These are phyloP conservation scores for Thermophis baileyi DNA, from an alignment of 2,113 vertebrate species.

Conservation along the genomic window DNA sequence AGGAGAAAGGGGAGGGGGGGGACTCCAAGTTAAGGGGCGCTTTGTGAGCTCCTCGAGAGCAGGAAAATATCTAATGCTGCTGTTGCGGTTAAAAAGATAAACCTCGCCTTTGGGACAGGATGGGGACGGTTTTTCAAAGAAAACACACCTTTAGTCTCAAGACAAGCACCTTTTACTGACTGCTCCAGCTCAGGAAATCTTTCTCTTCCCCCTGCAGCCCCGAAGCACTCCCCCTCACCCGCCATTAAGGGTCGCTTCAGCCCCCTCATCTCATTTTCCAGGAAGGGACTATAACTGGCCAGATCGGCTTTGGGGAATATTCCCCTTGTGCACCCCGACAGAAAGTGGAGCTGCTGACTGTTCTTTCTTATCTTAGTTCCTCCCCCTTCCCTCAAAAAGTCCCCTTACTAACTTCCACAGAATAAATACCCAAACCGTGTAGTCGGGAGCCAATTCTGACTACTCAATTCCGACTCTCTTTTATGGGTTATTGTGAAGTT, in stretches of 20 bases:
- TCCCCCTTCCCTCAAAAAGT: not conserved
- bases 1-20: not conserved
- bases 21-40: not conserved
- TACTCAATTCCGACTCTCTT: not conserved
- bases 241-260: not conserved
- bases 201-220: not conserved
- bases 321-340: not conserved
- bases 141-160: not conserved
- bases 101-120: not conserved
- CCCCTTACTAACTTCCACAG: not conserved
- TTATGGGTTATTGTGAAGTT: not conserved
- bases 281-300: not conserved
- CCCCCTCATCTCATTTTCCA: not conserved
- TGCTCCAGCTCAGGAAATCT: not conserved
- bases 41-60: not conserved
- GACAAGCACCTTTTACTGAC: not conserved
- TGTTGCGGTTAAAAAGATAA: not conserved
- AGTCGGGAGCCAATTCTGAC: not conserved
- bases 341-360: not conserved
- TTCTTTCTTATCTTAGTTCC: not conserved
- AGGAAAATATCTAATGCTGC: not conserved
- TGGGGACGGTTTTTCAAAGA: not conserved
- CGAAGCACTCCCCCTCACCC: no score
- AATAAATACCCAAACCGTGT: not conserved
- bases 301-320: not conserved